phyloP scores from a whole-genome alignment of 2,113 vertebrate genomes.

The Dicaeum eximium region DNA sequence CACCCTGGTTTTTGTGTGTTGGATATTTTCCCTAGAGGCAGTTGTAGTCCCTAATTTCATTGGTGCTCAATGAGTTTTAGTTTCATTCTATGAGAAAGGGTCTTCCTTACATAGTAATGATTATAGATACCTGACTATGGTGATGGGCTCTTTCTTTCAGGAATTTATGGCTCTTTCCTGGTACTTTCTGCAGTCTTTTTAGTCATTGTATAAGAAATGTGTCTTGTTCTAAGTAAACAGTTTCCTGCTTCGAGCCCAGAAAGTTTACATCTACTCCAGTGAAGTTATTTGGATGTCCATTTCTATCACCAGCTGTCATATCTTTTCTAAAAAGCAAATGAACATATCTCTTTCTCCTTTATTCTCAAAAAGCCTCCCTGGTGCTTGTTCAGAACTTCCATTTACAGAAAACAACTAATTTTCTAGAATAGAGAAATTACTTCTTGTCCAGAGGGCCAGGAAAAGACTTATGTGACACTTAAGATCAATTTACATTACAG shows the following conservation, averaged over 20 bases:
- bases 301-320: neutral
- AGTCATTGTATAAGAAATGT: neutral
- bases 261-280: neutral
- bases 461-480: neutral
- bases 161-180: neutral
- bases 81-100: neutral
- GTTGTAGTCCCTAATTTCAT: neutral
- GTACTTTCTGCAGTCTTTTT: neutral
- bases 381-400: neutral
- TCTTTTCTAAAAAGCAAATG: neutral
- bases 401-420: neutral
- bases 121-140: neutral
- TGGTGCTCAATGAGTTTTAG: neutral
- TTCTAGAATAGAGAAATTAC: neutral
- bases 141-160: neutral
- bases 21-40: neutral
- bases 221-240: neutral
- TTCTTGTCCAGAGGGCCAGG: neutral
- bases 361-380: neutral
- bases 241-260: neutral
- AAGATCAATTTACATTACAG: neutral
- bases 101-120: neutral
- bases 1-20: neutral
- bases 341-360: neutral
- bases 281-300: neutral